Percentiles rank a stretch among this genome's conserved stretches.
These are phyloP conservation scores for Doryteuthis pealeii DNA, from an alignment of 1,140 invertebrate genomes.

Conservation along the genomic window DNA sequence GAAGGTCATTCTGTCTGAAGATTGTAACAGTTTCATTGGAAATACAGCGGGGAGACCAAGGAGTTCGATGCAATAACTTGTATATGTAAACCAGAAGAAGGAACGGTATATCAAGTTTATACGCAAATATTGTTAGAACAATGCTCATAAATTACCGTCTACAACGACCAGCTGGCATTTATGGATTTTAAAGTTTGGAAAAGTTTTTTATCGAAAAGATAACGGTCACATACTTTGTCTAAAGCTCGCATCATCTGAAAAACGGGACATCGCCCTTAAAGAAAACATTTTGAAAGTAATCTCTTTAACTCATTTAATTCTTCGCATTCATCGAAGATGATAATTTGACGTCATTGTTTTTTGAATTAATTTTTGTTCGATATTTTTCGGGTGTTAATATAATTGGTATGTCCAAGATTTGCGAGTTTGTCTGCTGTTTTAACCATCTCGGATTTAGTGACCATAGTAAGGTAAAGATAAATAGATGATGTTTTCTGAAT, in stretches of 20 bases:
- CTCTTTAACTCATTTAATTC: no score
- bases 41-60: neutral
- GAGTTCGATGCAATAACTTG: neutral
- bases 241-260: neutral
- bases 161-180: neutral
- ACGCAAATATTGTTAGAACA: neutral
- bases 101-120: neutral
- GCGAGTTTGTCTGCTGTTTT: no score
- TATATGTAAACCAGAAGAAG: neutral
- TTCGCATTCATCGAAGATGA: no score
- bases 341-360: no score
- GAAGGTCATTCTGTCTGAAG: neutral
- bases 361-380: no score
- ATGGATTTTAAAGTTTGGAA: neutral
- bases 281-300: no score
- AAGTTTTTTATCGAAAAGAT: neutral
- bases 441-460: no score
- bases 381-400: no score
- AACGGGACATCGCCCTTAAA: no score
- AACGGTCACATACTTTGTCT: neutral
- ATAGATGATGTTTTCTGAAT: no score
- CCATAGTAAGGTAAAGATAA: no score
- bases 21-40: neutral
- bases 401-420: no score
- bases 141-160: neutral